These are phyloP conservation scores for Neolamprologus cancellatus DNA, from an alignment of 2,113 vertebrate genomes.

Conservation along the genomic window DNA sequence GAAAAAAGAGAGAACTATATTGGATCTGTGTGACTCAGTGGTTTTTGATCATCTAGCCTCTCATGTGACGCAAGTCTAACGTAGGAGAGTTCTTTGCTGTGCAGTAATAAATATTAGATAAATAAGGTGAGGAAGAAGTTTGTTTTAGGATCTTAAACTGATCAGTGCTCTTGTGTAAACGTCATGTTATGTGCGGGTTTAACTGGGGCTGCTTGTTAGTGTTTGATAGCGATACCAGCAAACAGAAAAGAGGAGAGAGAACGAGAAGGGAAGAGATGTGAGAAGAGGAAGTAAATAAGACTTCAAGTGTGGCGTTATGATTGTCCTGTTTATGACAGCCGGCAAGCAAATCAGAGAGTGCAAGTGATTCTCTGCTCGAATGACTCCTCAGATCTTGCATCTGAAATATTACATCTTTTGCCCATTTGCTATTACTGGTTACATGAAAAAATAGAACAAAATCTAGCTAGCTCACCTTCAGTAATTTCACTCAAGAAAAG, in stretches of 20 bases:
- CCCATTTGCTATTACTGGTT: not conserved
- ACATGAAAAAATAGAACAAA: not conserved
- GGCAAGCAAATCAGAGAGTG: not conserved
- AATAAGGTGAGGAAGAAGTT: not conserved
- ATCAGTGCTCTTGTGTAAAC: not conserved
- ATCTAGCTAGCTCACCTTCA: not conserved
- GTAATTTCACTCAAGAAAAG: not conserved
- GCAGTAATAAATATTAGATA: not conserved
- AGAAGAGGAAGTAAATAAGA: not conserved
- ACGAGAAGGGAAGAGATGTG: not conserved
- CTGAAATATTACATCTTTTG: not conserved
- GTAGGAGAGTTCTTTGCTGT: not conserved
- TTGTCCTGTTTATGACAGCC: not conserved
- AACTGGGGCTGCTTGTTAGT: not conserved
- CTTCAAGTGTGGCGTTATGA: not conserved
- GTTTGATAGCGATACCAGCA: not conserved
- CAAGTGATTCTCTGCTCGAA: not conserved
- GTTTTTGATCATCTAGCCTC: constrained; percentile 23
- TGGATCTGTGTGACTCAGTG: constrained; percentile 6
- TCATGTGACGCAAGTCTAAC: not conserved
- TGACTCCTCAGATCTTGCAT: not conserved
- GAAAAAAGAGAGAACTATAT: not conserved
- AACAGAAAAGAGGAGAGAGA: not conserved
- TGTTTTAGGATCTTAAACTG: not conserved
- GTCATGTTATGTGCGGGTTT: not conserved